Evolutionary conservation across 2,888 invertebrate species (phyloP).

Genomic region (Slavum lentiscoides): DNA sequence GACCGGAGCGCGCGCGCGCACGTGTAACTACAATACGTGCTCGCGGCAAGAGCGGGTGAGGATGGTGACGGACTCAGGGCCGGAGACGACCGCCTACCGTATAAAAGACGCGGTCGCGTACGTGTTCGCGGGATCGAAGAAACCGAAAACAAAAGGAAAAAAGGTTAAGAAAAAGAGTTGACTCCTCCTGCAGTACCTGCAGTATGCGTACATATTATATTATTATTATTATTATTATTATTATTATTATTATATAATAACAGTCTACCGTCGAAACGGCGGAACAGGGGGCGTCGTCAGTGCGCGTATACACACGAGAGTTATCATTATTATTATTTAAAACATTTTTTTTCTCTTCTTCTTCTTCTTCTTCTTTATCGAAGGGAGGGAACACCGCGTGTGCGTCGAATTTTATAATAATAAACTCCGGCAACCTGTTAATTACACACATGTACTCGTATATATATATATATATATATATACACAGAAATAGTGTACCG

Average conservation of each 20-base stretch:
- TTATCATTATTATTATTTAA: too few species aligned
- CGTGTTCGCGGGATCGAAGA: background rate
- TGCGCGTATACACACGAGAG: background rate
- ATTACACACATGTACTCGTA: conserved; percentile 7
- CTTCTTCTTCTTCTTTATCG: background rate
- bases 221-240: too few species aligned
- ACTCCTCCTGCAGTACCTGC: too few species aligned
- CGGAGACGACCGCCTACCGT: conserved; percentile 31
- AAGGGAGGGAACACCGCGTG: background rate
- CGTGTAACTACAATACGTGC: background rate
- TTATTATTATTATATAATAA: background rate
- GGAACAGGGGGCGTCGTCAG: background rate
- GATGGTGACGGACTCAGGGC: background rate
- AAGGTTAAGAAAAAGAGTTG: conserved; percentile 2
- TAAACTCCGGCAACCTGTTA: conserved; percentile 24
- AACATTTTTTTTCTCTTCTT: background rate
- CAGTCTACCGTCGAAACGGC: conserved; percentile 1
- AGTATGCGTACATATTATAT: background rate
- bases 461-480: too few species aligned
- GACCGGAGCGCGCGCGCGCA: background rate
- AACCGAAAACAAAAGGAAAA: conserved; percentile 4
- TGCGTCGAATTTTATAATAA: background rate
- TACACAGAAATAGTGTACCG: background rate
- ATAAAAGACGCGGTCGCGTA: background rate
- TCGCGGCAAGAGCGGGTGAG: background rate